Percentiles rank a stretch among this genome's conserved stretches.
Conservation (phyloP, 2,113 vertebrate species). For the Colistium nudipinnis region DNA sequence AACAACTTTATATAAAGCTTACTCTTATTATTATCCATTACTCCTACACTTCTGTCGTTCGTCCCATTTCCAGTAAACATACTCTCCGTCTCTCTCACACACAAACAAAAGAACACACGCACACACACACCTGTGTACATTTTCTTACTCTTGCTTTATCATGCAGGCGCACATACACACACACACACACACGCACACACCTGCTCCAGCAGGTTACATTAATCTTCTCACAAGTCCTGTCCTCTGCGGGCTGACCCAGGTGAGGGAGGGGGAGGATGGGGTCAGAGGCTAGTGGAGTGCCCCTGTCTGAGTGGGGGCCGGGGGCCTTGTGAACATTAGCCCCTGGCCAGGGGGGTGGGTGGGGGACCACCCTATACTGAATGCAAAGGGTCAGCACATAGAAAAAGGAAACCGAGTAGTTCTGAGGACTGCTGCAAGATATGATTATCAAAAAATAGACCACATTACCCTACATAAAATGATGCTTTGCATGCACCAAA, state of each 20-base stretch:
- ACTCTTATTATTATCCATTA: not conserved
- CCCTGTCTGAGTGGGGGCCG: slow-evolving; percentile 64
- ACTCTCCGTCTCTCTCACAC: not conserved
- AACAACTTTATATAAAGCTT: not conserved
- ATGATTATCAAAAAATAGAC: not conserved
- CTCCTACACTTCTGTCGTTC: not conserved
- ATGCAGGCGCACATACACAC: not conserved
- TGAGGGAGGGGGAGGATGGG: slow-evolving; percentile 63
- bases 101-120: not conserved
- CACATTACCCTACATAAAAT: not conserved
- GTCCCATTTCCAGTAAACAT: not conserved
- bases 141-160: not conserved
- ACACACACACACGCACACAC: slow-evolving; percentile 54
- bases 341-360: slow-evolving; percentile 59
- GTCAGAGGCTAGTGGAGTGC: slow-evolving; percentile 67
- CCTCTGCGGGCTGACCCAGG: slow-evolving; percentile 74
- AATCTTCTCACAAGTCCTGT: slow-evolving; percentile 73
- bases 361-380: slow-evolving; percentile 58
- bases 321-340: slow-evolving; percentile 71
- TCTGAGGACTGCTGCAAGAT: not conserved
- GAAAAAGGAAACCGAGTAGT: slow-evolving; percentile 33
- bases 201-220: slow-evolving; percentile 68
- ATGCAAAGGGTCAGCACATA: slow-evolving; percentile 47
- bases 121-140: slow-evolving; percentile 10
- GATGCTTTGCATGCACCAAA: not conserved